Evolutionary conservation across 2,113 vertebrate species (phyloP), one percentile per base, ranked within the genome.

Genomic region (Hydropotes inermis): DNA sequence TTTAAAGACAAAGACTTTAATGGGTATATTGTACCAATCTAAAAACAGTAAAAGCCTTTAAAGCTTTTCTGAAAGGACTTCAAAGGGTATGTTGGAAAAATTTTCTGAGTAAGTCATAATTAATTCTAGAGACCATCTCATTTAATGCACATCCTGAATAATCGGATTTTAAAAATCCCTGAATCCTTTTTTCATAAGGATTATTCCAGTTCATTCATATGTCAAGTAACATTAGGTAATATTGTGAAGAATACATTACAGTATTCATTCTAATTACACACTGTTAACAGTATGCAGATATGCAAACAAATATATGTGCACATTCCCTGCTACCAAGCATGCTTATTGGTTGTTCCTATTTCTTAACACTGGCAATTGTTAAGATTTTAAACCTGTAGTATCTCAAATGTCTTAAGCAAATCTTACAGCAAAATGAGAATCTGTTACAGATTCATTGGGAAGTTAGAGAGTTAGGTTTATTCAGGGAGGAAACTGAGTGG

Each of bases 1-100:
- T 97, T 94, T 27, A 57, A 47, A 87, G 94, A 64, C 67, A 96
- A 85, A 96, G 21, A 57, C 39, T 87, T 91, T 94, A 84, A 21
- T 64, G 91, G 28, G 39, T 55, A 45, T 47, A 15, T 36, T 88
- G 57, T 91, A 45, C 16, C 88, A 95, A 95, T 27, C 17, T 95
- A 91, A 86, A 94, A 78, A 33, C 21, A 79, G 58, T 54, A 78
- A 50, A 78, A 91, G 61, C 78, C 15, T 84, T n/a, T 87, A 81
- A 81, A 70, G 39, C 47, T 78, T 81, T 94, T 88, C 58, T 87
- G 74, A 83, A 88, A 96, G 91, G 16, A 86, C 15, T 36, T 96
- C 25, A 96, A 55, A 94, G 61, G 74, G 87, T 85, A 83, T 70
- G n/a, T 91, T 16, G 50, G 67, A 78, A 61, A 92, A 61, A 47